These are phyloP conservation scores for Pelusios castaneus DNA, from an alignment of 2,113 vertebrate species.

Conservation along the genomic window DNA sequence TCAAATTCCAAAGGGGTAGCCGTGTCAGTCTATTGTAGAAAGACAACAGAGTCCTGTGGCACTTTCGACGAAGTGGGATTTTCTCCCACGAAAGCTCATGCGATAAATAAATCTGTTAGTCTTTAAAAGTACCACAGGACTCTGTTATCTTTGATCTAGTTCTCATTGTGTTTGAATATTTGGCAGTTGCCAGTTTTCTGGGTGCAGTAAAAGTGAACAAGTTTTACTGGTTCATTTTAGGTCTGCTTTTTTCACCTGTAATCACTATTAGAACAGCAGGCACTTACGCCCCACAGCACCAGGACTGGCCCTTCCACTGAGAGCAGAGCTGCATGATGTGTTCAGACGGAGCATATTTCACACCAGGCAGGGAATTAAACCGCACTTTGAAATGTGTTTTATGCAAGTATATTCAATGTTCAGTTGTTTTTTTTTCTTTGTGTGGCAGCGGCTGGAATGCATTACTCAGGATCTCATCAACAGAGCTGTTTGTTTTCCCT, in stretches of 20 bases:
- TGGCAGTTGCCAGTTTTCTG: background rate
- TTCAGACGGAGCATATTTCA: fast-evolving
- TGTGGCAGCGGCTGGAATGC: background rate
- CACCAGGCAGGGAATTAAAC: background rate
- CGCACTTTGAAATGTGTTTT: background rate
- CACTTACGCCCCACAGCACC: background rate
- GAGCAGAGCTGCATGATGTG: fast-evolving
- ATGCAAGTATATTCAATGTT: fast-evolving
- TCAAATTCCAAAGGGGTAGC: too few relatives aligned
- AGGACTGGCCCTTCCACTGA: fast-evolving
- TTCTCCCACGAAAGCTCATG: too few relatives aligned
- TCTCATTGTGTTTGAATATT: background rate
- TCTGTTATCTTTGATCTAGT: background rate
- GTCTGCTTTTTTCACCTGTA: background rate
- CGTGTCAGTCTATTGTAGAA: too few relatives aligned
- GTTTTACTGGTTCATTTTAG: background rate
- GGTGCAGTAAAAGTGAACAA: background rate
- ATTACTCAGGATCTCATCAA: background rate
- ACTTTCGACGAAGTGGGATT: too few relatives aligned
- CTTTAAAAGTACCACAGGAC: too few relatives aligned
- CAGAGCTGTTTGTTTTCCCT: background rate
- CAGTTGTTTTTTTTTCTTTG: background rate
- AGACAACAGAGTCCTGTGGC: too few relatives aligned
- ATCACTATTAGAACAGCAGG: background rate
- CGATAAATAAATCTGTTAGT: too few relatives aligned